Evolutionary conservation across 1,140 invertebrate genomes (phyloP).

Genomic region (Hypsibius dujardini): DNA sequence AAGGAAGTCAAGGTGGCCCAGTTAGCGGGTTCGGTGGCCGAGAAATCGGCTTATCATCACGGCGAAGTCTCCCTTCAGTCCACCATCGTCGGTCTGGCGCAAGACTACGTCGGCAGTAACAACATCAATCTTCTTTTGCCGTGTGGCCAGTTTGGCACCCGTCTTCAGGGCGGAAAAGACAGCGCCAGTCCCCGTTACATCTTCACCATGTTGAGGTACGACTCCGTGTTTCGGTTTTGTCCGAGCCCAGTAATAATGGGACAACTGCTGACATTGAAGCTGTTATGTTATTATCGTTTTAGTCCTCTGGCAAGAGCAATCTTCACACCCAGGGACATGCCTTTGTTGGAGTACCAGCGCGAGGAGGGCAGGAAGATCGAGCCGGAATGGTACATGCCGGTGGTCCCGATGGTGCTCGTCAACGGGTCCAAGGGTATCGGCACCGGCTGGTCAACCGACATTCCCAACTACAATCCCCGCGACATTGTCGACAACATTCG

Average conservation of each 20-base stretch:
- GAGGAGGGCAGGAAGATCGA: slow-evolving; percentile 92
- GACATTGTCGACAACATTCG: slow-evolving; percentile 73
- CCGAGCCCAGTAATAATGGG: too few relatives aligned
- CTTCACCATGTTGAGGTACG: slow-evolving; percentile 69
- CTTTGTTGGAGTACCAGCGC: slow-evolving; percentile 63
- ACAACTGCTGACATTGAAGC: slow-evolving; percentile 7
- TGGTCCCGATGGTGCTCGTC: slow-evolving; percentile 87
- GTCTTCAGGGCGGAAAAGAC: slow-evolving; percentile 75
- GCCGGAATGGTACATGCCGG: slow-evolving; percentile 77
- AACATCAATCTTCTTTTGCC: slow-evolving; percentile 92
- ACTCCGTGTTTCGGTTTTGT: slow-evolving; percentile 22
- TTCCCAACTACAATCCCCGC: slow-evolving; percentile 84
- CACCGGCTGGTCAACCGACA: slow-evolving; percentile 95
- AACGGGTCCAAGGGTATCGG: slow-evolving; percentile 97
- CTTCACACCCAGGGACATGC: slow-evolving; percentile 74
- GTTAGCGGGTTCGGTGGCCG: slow-evolving; percentile 86
- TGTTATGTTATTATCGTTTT: slow-evolving; percentile 21
- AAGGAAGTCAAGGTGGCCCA: slow-evolving; percentile 95
- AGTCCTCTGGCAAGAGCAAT: slow-evolving; percentile 60
- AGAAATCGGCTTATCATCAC: slow-evolving; percentile 95
- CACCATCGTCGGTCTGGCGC: slow-evolving; percentile 93
- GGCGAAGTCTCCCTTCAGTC: slow-evolving; percentile 82
- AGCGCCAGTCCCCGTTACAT: slow-evolving; percentile 94
- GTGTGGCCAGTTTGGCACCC: slow-evolving; percentile 63
- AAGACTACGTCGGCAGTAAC: slow-evolving; percentile 95